Evolutionary conservation across 2,113 vertebrate species (phyloP).

Genomic region (Notothenia rossii): DNA sequence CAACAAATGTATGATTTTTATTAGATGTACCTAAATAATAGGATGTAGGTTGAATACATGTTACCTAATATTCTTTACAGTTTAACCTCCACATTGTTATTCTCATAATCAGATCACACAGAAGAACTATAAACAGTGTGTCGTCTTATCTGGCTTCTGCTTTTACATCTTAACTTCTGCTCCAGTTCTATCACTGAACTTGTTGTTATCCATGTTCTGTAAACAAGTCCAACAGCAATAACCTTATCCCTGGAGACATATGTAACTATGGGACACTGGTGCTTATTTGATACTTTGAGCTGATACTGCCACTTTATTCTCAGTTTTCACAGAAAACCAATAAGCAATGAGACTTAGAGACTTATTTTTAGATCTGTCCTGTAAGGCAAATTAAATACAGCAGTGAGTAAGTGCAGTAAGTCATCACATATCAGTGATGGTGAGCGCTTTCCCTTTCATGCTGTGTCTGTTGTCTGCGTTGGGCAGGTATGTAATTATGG

Average conservation of each 20-base stretch:
- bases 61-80: neutral
- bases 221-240: neutral
- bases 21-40: neutral
- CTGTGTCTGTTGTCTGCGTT: slow-evolving; percentile 72
- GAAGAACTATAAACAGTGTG: neutral
- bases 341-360: neutral
- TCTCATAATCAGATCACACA: neutral
- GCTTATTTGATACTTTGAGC: slow-evolving; percentile 1
- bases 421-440: slow-evolving; percentile 36
- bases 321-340: slow-evolving; percentile 4
- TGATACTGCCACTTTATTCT: slow-evolving; percentile 2
- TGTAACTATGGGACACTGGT: neutral
- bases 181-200: slow-evolving; percentile 1
- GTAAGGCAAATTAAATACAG: slow-evolving; percentile 31
- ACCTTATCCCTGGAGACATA: slow-evolving; percentile 1
- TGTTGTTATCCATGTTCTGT: neutral
- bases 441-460: slow-evolving; percentile 41
- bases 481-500: slow-evolving; percentile 82
- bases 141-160: neutral
- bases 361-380: slow-evolving; percentile 5
- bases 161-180: neutral
- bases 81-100: neutral
- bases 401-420: slow-evolving; percentile 22
- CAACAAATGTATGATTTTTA: neutral
- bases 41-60: neutral